Base-by-base conservation (phyloP, 2,888 invertebrate species). In the Peribatodes rhomboidaria region DNA sequence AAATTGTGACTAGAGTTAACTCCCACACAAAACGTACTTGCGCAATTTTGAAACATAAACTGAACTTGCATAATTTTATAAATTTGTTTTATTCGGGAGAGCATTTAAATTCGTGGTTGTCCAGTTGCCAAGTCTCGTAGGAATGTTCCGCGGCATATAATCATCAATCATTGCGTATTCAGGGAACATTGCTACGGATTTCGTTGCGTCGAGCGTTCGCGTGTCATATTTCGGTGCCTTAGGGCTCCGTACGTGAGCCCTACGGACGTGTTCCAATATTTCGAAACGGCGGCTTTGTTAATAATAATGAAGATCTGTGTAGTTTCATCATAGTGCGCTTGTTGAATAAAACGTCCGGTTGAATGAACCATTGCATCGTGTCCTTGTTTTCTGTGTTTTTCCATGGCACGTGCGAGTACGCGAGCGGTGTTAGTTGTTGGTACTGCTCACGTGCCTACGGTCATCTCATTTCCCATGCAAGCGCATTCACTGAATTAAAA, bases 301-400 rank as follows among this genome's bases (percentile, higher is more conserved):
- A 88, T 89, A 90, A 90, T 89, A 90, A 88, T 90, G 86, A 87
- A 86, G 87, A 88, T 87, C 83, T 85, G 79, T 82, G 84, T 84
- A 82, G 90, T 92, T 92, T 92, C 92, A 90, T 90, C 92, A 91
- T 76, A 85, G 84, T 89, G 86, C 86, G 92, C 82, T 86, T 75
- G 90, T 91, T 91, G 92, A 92, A 92, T 93, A 92, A 92, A 91
- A 91, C 86, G 85, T 84, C 83, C 87, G 87, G 92, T 92, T 93
- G 91, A 93, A 92, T 90, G 92, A 92, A 92, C 92, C 85, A 87
- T 93, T 93, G 92, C 92, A 91, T 80, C 81, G 87, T 89, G 92
- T 92, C 92, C 92, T 93, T 93, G 92, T 92, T 92, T 90, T 90
- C 88, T 91, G 92, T 91, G 90, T 89, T 92, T 92, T 92, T 92